Base-by-base conservation (phyloP, 2,888 invertebrate genomes). In the Imbricaverruca yamaguchii region DNA sequence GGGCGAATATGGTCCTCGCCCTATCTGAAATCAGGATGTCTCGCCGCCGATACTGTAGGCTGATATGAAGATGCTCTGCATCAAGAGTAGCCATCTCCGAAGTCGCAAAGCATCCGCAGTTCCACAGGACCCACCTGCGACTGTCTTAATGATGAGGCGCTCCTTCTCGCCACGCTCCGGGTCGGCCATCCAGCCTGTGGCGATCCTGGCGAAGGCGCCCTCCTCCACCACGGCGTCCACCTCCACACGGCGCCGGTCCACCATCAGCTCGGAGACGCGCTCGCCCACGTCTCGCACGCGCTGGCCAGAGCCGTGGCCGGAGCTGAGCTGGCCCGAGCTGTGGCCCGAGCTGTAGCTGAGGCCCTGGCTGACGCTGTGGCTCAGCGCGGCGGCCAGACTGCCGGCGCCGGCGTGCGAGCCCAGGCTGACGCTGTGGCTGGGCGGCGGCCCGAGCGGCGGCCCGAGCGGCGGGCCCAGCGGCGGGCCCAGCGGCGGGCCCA, bases 391-490 rank as follows among this genome's bases (percentile, higher is more conserved):
- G 23, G 18, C 57, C 57, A 79, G 23, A 12, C 23, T 25, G 57
- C 18, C 12, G 15, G 57, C 57, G 74, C 53, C 74, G 74, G 55
- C 74, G 74, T 74, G 74, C 74, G 74, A 55, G 15, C 59, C 79
- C 23, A 57, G 23, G 79, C 23, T 57, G 56, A 25, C 15, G 57
- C 21, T 59, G 12, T 79, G 79, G 23, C n/a, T n/a, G n/a, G n/a
- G n/a, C n/a, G n/a, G n/a, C n/a, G n/a, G n/a, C n/a, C n/a, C n/a
- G n/a, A n/a, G n/a, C n/a, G n/a, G n/a, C n/a, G n/a, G n/a, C n/a
- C 57, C 56, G 0, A 59, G 10, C 25, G 23, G 6, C 57, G 23
- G 79, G 93, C 93, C 93, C 88, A 93, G 88, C 85, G 93, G 89
- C 89, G 92, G n/a, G n/a, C 57, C 56, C 6, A 59, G 10, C 25